A percentile compares a stretch with the other conserved stretches of the same genome.
Conservation (phyloP, 2,113 vertebrate species). For the Gavia stellata region DNA sequence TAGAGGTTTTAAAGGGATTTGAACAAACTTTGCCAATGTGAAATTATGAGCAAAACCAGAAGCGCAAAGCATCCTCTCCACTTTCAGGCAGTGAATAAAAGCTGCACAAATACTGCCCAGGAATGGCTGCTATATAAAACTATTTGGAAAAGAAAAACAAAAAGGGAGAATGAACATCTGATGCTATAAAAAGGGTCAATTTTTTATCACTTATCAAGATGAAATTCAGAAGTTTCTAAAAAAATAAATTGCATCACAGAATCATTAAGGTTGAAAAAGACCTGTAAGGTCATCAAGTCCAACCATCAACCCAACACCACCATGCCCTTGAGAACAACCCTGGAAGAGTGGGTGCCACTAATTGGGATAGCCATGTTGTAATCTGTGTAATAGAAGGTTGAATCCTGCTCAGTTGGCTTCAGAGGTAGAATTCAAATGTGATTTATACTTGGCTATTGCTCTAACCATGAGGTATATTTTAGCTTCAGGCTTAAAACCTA, state of each 20-base stretch:
- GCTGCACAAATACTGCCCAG: background rate
- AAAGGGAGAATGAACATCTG: background rate
- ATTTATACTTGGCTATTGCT: background rate
- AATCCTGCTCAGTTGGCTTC: background rate
- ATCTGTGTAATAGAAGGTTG: background rate
- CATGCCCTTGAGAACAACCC: background rate
- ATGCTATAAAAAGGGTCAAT: background rate
- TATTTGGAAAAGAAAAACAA: background rate
- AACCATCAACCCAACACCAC: too few relatives aligned
- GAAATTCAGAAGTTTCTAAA: background rate
- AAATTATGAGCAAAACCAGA: constrained; percentile 48
- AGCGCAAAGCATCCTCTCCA: background rate
- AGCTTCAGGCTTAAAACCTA: background rate
- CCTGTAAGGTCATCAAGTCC: too few relatives aligned
- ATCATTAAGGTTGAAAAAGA: too few relatives aligned
- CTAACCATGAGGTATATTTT: background rate
- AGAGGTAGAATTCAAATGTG: background rate
- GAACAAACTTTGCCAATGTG: constrained; percentile 33
- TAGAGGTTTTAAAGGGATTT: constrained; percentile 57
- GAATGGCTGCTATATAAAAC: background rate
- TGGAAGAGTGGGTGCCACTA: background rate
- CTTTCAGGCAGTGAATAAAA: background rate
- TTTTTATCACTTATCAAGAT: background rate
- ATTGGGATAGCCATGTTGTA: background rate
- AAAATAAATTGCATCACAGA: too few relatives aligned